Evolutionary conservation across 2,888 invertebrate genomes (phyloP), one percentile per base, ranked within the genome.

Genomic region (Noctua janthe): DNA sequence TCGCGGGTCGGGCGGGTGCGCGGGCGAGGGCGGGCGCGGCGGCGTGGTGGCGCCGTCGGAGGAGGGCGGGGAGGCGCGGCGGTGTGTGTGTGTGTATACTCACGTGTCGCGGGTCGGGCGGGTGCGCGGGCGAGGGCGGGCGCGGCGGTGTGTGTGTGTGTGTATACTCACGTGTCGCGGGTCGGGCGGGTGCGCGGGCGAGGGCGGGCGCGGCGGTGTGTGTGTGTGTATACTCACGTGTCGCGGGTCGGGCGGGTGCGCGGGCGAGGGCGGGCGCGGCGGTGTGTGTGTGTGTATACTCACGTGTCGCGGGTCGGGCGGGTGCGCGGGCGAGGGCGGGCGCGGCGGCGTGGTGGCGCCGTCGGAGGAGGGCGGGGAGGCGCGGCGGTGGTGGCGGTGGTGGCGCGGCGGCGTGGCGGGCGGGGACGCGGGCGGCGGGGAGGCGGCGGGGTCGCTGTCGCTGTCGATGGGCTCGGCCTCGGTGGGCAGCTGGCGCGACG

Each of bases 391-490:
- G 66, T 23, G 75, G 70, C 75, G 85, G 75, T 67, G 80, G 79
- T 79, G 64, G 82, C 74, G 88, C 73, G 82, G 84, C 69, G 88
- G 84, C 49, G 86, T 80, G 76, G 84, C 85, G 80, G 74, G 76
- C 73, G 84, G 78, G 29, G 72, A 76, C 78, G 80, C 78, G 78
- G 56, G 85, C 66, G 88, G 39, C 75, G 87, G 82, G 49, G 87
- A 81, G 62, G 83, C 84, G 59, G 88, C 88, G 39, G 82, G 84
- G 77, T 66, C 76, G 78, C 81, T 78, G 91, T 98, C 98, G 71
- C 98, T 98, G 91, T 98, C 98, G 85, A 98, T 98, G 80, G 98
- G 98, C 95, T 98, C 98, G 74, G 98, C 98, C 94, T 98, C 98
- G 86, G 97, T 97, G 69, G 98, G 98, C 94, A 98, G 94, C 93